Percentiles rank a stretch among this genome's conserved stretches.
phyloP scores from a whole-genome alignment of 1,140 invertebrate genomes.

The Zaprionus lachaisei region DNA sequence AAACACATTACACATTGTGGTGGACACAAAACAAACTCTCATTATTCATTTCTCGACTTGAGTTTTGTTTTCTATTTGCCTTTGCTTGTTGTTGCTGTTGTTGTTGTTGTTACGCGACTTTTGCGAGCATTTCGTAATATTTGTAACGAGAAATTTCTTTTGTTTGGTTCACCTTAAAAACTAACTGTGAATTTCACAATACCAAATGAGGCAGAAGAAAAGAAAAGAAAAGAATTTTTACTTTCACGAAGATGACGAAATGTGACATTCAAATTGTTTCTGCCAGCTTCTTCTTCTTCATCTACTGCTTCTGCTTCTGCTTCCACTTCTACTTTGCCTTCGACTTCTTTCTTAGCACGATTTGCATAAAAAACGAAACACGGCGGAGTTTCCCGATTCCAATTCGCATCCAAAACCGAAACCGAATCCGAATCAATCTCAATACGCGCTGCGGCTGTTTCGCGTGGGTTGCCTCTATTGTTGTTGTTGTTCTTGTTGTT shows the following conservation, averaged over 20 bases:
- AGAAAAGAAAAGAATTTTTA: slow-evolving; percentile 61
- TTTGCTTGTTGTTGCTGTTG: slow-evolving; percentile 14
- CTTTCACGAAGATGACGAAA: slow-evolving; percentile 62
- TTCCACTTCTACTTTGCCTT: neutral
- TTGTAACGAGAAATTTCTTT: slow-evolving; percentile 51
- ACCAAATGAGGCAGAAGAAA: slow-evolving; percentile 29
- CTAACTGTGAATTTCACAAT: slow-evolving; percentile 53
- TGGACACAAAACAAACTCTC: slow-evolving; percentile 25
- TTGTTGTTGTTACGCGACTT: slow-evolving; percentile 47
- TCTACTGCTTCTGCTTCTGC: slow-evolving; percentile 17
- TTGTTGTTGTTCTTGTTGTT: slow-evolving; percentile 31
- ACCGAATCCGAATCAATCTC: slow-evolving; percentile 1
- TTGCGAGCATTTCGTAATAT: slow-evolving; percentile 71
- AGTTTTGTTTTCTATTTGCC: slow-evolving; percentile 47
- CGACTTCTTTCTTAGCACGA: slow-evolving; percentile 15
- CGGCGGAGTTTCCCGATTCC: slow-evolving; percentile 11
- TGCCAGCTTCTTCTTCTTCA: slow-evolving; percentile 8
- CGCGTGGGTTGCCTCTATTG: slow-evolving; percentile 39
- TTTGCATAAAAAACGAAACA: slow-evolving; percentile 70
- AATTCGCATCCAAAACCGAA: slow-evolving; percentile 9
- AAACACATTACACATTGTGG: neutral
- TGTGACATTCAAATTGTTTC: slow-evolving; percentile 14
- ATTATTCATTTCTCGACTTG: slow-evolving; percentile 57
- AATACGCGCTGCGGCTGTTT: slow-evolving; percentile 16
- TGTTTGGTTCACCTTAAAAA: slow-evolving; percentile 18